Evolutionary conservation across 1,140 invertebrate species (phyloP).

Genomic region (Nebria ingens): DNA sequence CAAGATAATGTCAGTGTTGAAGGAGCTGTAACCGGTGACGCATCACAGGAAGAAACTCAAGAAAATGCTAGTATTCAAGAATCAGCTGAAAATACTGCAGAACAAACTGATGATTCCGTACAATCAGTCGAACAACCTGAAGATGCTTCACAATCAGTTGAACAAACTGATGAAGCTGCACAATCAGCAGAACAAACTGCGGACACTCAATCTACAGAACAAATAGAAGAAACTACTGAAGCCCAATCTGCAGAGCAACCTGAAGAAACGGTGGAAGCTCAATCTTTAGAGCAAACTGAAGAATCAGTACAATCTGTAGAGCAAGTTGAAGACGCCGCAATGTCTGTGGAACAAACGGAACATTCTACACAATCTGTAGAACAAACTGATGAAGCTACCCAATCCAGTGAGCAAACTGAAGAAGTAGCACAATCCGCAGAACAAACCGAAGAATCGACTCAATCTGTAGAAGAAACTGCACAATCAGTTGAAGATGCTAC

Average conservation of each 20-base stretch:
- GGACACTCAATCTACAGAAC: conserved; percentile 12
- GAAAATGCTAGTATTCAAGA: conserved; percentile 1
- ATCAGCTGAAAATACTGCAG: conserved; percentile 10
- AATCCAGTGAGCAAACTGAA: too few species aligned
- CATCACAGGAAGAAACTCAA: too few species aligned
- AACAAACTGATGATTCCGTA: neutral
- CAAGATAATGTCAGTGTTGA: conserved; percentile 6
- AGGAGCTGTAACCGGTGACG: conserved; percentile 11
- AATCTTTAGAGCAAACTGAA: neutral
- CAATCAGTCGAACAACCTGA: neutral
- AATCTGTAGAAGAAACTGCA: neutral
- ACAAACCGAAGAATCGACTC: neutral
- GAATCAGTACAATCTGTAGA: neutral
- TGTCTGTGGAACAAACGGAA: neutral
- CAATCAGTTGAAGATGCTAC: neutral
- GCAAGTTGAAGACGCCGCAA: neutral
- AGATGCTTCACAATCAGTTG: neutral
- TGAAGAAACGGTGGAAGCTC: neutral
- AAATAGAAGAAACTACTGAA: neutral
- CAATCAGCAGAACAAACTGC: too few species aligned
- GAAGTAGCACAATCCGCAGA: conserved; percentile 12
- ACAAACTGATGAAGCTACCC: neutral
- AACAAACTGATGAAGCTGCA: neutral
- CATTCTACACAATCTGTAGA: neutral
- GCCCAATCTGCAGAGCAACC: neutral